Base-by-base conservation (phyloP, 2,888 invertebrate species). In the Ophioninae sp. region DNA sequence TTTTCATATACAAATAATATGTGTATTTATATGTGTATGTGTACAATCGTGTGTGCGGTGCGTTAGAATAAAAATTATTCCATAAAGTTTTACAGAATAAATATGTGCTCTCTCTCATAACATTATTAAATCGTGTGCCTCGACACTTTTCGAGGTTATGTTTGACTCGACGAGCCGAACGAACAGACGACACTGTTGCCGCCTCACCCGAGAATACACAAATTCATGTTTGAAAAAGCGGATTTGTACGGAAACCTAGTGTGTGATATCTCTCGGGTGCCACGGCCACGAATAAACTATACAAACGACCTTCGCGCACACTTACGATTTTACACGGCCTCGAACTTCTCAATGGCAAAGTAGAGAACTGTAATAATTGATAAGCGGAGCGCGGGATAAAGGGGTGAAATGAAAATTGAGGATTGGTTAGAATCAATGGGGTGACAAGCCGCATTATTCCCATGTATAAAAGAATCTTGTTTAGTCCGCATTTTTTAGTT, bases 101-200 rank as follows among this genome's bases (percentile, higher is more conserved):
- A 62, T n/a, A 75, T 67, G 64, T 65, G 21, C 56, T 72, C 65
- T 56, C 69, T 77, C 8, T 70, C 50, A 74, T 50, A 17, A 59
- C 82, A 82, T 79, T 10, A 39, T 75, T 30, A 68, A 64, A 61
- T 74, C 57, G 72, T 78, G 61, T 57, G 74, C 50, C 50, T 50
- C 50, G 50, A 17, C 13, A 56, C 7, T 59, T 59, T 65, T 41
- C 10, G 65, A 56, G 83, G 83, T 81, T 83, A 81, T 78, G 77
- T 83, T 74, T 30, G 77, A 21, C 23, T 56, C 68, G 65, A 81
- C 62, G 67, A 80, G 59, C 57, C 72, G 76, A 83, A 64, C 79
- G 76, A 72, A 61, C 83, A 30, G 37, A 61, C 69, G 69, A 44
- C 50, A 68, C 62, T 59, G 76, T 69, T 70, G 64, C 81, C 76